phyloP scores from a whole-genome alignment of 92 coral and sea anemone genomes.

The Meandrina meandrites region DNA sequence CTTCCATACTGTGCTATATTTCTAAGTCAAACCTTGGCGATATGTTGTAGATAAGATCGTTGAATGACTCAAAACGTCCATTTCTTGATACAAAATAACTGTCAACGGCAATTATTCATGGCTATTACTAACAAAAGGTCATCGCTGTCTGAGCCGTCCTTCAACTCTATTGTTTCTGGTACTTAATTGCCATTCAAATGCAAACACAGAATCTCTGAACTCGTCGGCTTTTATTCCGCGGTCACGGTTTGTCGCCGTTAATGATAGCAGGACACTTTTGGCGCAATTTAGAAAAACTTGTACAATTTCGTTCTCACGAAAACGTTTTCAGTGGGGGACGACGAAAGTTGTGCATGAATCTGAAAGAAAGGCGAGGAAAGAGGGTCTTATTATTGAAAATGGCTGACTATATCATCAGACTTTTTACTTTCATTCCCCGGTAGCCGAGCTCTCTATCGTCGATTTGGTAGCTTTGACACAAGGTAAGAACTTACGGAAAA shows the following conservation, averaged over 20 bases:
- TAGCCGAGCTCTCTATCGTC: neutral
- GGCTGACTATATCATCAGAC: neutral
- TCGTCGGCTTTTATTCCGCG: constrained; percentile 2
- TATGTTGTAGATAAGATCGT: neutral
- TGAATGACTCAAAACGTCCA: neutral
- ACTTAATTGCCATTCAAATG: constrained; percentile 47
- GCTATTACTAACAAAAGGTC: constrained; percentile 25
- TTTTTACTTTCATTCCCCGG: neutral
- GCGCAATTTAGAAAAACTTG: constrained; percentile 23
- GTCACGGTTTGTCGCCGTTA: constrained; percentile 26
- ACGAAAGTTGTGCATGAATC: neutral
- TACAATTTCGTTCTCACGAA: neutral
- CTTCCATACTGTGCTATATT: neutral
- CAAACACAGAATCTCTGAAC: constrained; percentile 27
- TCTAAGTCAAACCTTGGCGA: neutral
- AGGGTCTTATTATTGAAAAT: neutral
- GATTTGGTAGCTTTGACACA: neutral
- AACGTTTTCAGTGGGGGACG: neutral
- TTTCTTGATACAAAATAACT: neutral
- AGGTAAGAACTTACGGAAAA: constrained; percentile 4
- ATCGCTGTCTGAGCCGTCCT: constrained; percentile 17
- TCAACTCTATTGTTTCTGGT: constrained; percentile 19
- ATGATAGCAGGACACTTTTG: neutral
- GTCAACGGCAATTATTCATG: constrained; percentile 7
- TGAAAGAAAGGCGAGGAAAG: neutral